These are phyloP conservation scores for Podilymbus podiceps DNA, from an alignment of 2,113 vertebrate genomes.

Conservation along the genomic window DNA sequence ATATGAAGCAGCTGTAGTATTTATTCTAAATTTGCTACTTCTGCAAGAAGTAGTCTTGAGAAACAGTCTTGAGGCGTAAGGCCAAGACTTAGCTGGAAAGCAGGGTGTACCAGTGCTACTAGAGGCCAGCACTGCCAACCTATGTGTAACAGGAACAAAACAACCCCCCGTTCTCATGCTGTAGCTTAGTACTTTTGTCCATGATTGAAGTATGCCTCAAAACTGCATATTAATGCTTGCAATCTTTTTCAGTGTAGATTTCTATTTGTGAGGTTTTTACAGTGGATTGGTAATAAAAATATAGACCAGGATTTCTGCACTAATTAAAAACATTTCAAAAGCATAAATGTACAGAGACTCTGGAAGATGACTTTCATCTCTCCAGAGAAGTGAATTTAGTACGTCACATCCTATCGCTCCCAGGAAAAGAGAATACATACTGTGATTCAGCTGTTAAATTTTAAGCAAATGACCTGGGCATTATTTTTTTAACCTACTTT, in stretches of 20 bases:
- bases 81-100: not conserved
- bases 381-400: not conserved
- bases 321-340: not conserved
- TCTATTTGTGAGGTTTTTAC: not conserved
- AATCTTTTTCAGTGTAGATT: not conserved
- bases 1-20: not conserved
- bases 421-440: not conserved
- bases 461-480: not conserved
- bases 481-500: not conserved
- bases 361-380: not conserved
- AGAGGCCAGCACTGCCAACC: not conserved
- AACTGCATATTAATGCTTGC: not conserved
- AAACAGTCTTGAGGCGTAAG: not conserved
- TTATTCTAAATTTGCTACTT: not conserved
- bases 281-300: not conserved
- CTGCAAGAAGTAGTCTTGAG: not conserved
- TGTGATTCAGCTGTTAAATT: not conserved
- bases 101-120: not conserved
- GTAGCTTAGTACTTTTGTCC: not conserved
- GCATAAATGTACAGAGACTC: not conserved
- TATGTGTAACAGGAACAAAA: not conserved
- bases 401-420: not conserved
- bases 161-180: not conserved
- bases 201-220: not conserved
- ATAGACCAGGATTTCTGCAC: not conserved